phyloP scores from a whole-genome alignment of 2,888 invertebrate genomes.

The Carterocephalus palaemon region DNA sequence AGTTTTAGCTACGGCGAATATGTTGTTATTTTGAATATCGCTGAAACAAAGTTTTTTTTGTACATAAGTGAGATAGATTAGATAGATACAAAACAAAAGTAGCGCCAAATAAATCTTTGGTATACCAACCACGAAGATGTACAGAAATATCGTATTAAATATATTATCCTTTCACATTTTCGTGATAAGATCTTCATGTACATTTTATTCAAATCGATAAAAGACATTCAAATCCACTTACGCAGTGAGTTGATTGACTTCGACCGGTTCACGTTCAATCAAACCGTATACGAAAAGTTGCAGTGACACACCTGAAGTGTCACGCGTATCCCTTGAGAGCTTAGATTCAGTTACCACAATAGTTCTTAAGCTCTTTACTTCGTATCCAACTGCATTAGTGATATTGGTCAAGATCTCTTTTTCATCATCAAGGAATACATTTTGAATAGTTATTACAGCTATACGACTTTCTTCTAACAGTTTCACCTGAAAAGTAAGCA shows the following conservation, averaged over 20 bases:
- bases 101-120: background rate
- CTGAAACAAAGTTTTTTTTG: slow-evolving; percentile 41
- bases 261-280: slow-evolving; percentile 50
- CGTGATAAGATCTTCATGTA: slow-evolving; percentile 1
- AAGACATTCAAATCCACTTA: slow-evolving; percentile 36
- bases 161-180: background rate
- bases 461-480: slow-evolving; percentile 60
- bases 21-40: slow-evolving; percentile 51
- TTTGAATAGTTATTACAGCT: slow-evolving; percentile 58
- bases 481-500: slow-evolving; percentile 66
- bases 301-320: slow-evolving; percentile 40
- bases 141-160: background rate
- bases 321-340: slow-evolving; percentile 37
- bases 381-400: slow-evolving; percentile 54
- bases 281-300: slow-evolving; percentile 64
- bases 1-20: slow-evolving; percentile 46
- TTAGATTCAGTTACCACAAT: slow-evolving; percentile 50
- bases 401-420: slow-evolving; percentile 46
- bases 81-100: background rate
- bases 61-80: background rate
- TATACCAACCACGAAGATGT: background rate
- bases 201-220: slow-evolving; percentile 6
- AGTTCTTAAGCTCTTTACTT: slow-evolving; percentile 61
- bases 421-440: slow-evolving; percentile 64
- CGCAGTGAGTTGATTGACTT: slow-evolving; percentile 48